Conservation (phyloP, 2,888 invertebrate species). For the Erynnis tages region DNA sequence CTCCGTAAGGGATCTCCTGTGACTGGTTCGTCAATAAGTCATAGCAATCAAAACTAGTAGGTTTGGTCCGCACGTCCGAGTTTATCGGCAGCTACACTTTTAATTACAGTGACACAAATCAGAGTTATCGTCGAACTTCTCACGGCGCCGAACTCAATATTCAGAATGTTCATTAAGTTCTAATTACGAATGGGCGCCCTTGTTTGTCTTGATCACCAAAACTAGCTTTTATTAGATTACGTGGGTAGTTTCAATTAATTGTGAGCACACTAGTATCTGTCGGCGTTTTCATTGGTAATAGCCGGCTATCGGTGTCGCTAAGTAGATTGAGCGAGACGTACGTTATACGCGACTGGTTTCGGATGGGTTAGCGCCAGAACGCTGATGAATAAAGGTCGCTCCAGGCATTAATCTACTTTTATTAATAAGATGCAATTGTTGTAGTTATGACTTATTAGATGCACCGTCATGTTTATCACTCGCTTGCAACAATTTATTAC, state of each 20-base stretch:
- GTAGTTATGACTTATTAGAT: constrained; percentile 30
- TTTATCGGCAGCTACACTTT: constrained; percentile 79
- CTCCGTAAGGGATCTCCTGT: constrained; percentile 45
- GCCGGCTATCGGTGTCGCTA: constrained; percentile 74
- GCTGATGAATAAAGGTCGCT: constrained; percentile 41
- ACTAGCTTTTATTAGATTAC: constrained; percentile 81
- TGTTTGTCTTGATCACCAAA: constrained; percentile 78
- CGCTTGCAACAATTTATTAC: not conserved
- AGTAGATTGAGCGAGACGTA: constrained; percentile 73
- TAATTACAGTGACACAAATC: constrained; percentile 81
- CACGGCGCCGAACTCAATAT: constrained; percentile 79
- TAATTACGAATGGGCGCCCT: constrained; percentile 80
- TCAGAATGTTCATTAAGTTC: constrained; percentile 78
- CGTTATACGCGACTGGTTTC: constrained; percentile 56
- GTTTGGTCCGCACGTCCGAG: constrained; percentile 58
- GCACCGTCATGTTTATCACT: constrained; percentile 7
- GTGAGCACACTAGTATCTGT: constrained; percentile 70
- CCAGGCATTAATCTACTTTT: constrained; percentile 41
- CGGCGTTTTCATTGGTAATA: constrained; percentile 74
- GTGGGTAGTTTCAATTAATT: constrained; percentile 80
- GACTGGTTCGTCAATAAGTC: constrained; percentile 61
- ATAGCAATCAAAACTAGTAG: constrained; percentile 70
- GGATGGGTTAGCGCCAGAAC: constrained; percentile 54
- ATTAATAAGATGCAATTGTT: constrained; percentile 35
- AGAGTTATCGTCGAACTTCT: constrained; percentile 77